Conservation (phyloP, 2,113 vertebrate species). For the Nothocercus nigrocapillus region DNA sequence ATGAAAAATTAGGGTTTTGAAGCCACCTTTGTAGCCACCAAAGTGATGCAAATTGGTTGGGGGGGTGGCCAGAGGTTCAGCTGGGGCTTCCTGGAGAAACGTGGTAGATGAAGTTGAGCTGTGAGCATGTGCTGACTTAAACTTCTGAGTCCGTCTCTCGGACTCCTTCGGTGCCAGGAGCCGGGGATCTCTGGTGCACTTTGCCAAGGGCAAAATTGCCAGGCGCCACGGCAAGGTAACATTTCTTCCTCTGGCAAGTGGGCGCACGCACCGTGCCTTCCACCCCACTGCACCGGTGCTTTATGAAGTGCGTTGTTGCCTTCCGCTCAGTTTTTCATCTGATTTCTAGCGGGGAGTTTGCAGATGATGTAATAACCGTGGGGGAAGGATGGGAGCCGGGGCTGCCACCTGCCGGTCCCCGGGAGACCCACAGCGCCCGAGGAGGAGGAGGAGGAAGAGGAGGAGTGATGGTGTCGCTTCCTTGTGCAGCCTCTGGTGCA, state of each 20-base stretch:
- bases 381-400: conserved; percentile 3
- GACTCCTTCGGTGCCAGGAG: neutral
- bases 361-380: conserved; percentile 72
- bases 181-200: neutral
- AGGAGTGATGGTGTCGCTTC: neutral
- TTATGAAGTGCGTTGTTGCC: neutral
- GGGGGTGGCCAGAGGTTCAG: neutral
- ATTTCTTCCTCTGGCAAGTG: neutral
- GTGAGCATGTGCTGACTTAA: conserved; percentile 25
- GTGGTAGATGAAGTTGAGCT: neutral
- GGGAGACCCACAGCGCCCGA: conserved; percentile 9
- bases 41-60: neutral
- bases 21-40: neutral
- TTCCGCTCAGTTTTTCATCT: neutral
- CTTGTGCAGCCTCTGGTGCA: neutral
- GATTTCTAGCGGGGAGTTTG: conserved; percentile 41
- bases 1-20: neutral
- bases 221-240: neutral
- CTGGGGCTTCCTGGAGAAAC: fast-evolving
- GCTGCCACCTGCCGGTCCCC: conserved; percentile 75
- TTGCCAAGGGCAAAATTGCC: conserved; percentile 9
- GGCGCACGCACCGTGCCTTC: fast-evolving
- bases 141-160: neutral
- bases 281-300: neutral
- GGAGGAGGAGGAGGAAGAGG: neutral